Evolutionary conservation across 1,140 invertebrate genomes (phyloP).

Genomic region (Heliothis virescens): DNA sequence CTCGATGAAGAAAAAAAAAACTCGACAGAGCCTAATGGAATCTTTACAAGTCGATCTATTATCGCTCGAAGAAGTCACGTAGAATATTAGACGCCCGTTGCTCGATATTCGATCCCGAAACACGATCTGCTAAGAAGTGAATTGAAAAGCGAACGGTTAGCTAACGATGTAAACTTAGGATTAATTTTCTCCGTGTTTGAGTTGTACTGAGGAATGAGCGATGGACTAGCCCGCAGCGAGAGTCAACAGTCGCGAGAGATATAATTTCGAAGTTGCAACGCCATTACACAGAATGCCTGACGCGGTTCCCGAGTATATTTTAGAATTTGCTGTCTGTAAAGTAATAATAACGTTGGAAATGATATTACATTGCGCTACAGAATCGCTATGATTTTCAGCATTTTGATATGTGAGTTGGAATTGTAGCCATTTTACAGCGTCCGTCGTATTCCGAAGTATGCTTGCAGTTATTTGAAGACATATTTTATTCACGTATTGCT

Average conservation of each 20-base stretch:
- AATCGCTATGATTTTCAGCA: constrained; percentile 33
- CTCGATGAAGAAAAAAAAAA: constrained; percentile 43
- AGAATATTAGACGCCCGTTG: constrained; percentile 48
- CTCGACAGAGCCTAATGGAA: constrained; percentile 44
- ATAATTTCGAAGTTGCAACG: constrained; percentile 58
- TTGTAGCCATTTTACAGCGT: constrained; percentile 28
- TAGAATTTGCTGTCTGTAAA: constrained; percentile 45
- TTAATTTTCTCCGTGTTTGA: constrained; percentile 61
- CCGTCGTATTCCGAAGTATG: constrained; percentile 2
- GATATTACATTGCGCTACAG: constrained; percentile 37
- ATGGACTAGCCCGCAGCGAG: constrained; percentile 52
- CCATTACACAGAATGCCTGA: constrained; percentile 55
- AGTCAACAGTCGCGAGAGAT: constrained; percentile 57
- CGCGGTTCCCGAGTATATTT: constrained; percentile 53
- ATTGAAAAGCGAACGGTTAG: constrained; percentile 58
- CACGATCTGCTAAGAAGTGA: constrained; percentile 52
- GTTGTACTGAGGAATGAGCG: constrained; percentile 54
- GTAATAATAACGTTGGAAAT: constrained; percentile 48
- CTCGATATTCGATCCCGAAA: constrained; percentile 52
- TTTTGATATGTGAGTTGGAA: constrained; percentile 36
- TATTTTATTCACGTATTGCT: not conserved
- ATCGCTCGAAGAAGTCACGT: constrained; percentile 51
- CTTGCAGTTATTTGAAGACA: constrained; percentile 11
- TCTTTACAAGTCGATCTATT: constrained; percentile 53
- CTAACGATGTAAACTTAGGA: constrained; percentile 58